Evolutionary conservation across 2,888 invertebrate species (phyloP), one percentile per base, ranked within the genome.

Genomic region (Hyles lineata): DNA sequence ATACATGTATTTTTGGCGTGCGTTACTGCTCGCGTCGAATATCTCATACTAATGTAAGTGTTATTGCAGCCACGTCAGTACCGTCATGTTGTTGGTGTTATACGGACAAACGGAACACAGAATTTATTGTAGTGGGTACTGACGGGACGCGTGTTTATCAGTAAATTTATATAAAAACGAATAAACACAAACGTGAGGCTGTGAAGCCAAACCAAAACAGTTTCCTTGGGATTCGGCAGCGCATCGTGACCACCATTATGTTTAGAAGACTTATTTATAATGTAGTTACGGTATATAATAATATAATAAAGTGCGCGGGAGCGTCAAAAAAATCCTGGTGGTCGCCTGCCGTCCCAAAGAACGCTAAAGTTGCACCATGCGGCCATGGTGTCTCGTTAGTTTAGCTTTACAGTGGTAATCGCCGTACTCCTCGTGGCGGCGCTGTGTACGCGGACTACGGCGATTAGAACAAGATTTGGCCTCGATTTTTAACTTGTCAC

Each of bases 371-470:
- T 90, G 78, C 93, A 94, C 91, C 94, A 94, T 94, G 94, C 94
- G 94, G 94, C 94, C 94, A 94, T 94, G 94, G 86, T 93, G 93
- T 89, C 85, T 86, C 89, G 77, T 88, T 91, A 92, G 89, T 82
- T 85, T 89, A 90, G 87, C 83, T 79, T 82, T 82, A 79, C 83
- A 76, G 82, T 82, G 80, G 82, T 83, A 86, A 87, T 88, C 90
- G 92, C 89, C 89, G 89, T 81, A 82, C 76, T 85, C 87, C 87
- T 79, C 85, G 82, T 70, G 60, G 17, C 70, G 70, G 59, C 60
- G 60, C 63, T 63, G 70, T 70, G 63, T 74, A 70, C 55, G 69
- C 71, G 85, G 85, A 84, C 76, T 83, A 82, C 88, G 89, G 89
- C 90, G 90, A 89, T 89, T 88, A 83, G 77, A 75, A 82, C 67